These are phyloP conservation scores for Clarias fuscus DNA, from an alignment of 2,797 vertebrate species.

Conservation along the genomic window DNA sequence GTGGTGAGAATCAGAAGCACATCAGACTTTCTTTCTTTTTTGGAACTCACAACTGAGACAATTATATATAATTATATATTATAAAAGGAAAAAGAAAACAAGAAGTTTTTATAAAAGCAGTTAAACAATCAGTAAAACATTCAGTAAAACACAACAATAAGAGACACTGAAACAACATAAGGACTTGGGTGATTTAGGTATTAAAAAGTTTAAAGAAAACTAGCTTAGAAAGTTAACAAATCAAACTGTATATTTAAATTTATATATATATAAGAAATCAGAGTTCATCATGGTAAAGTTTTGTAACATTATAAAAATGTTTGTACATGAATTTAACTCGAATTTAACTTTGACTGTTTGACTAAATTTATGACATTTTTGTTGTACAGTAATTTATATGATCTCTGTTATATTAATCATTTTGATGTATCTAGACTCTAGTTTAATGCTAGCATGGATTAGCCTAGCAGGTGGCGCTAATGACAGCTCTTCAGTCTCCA, in stretches of 20 bases:
- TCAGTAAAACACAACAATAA: background rate
- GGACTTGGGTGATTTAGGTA: background rate
- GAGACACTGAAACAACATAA: background rate
- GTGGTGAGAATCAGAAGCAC: background rate
- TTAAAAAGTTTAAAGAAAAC: background rate
- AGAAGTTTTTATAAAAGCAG: background rate
- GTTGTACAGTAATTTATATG: background rate
- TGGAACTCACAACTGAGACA: background rate
- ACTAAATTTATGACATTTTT: background rate
- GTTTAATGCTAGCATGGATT: background rate
- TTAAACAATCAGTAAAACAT: background rate
- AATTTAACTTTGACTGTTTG: too few relatives aligned
- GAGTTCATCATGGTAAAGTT: background rate
- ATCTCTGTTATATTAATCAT: background rate
- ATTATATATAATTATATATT: too few relatives aligned
- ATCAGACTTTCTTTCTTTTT: background rate
- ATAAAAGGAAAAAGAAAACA: background rate
- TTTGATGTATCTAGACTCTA: background rate
- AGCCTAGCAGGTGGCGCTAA: background rate
- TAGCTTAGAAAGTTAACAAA: background rate
- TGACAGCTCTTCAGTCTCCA: slow-evolving; percentile 1
- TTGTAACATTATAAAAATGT: background rate
- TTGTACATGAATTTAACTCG: background rate
- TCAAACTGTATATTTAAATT: background rate
- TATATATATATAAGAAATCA: background rate